Conservation (phyloP, 2,113 vertebrate species). For the Mobula birostris region DNA sequence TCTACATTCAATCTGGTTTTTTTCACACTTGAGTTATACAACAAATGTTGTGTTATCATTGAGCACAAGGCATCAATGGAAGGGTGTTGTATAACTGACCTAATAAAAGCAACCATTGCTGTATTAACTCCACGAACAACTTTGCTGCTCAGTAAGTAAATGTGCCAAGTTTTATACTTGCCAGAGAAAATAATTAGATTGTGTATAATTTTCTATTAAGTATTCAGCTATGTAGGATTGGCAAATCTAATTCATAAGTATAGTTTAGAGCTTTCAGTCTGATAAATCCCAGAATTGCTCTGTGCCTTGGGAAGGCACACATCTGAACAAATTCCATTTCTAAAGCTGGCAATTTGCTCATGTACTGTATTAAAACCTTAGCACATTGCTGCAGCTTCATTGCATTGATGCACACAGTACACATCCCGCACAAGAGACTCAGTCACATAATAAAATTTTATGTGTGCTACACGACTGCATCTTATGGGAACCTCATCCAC, state of each 20-base stretch:
- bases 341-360: not conserved
- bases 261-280: not conserved
- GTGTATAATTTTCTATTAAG: constrained; percentile 8
- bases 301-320: not conserved
- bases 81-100: not conserved
- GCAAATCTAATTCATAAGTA: not conserved
- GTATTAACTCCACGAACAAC: not conserved
- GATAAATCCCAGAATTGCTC: not conserved
- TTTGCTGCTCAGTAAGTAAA: not conserved
- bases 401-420: not conserved
- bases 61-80: not conserved
- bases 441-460: too few species aligned
- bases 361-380: not conserved
- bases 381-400: not conserved
- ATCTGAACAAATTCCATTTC: not conserved
- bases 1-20: not conserved
- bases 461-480: too few species aligned
- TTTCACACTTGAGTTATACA: not conserved
- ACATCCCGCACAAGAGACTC: too few species aligned
- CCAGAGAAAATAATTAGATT: not conserved
- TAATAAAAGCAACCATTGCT: not conserved
- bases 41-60: not conserved
- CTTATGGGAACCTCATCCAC: too few species aligned
- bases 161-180: not conserved
- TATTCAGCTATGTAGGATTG: not conserved